phyloP scores from a whole-genome alignment of 2,113 vertebrate species.

The Psittacus erithacus region DNA sequence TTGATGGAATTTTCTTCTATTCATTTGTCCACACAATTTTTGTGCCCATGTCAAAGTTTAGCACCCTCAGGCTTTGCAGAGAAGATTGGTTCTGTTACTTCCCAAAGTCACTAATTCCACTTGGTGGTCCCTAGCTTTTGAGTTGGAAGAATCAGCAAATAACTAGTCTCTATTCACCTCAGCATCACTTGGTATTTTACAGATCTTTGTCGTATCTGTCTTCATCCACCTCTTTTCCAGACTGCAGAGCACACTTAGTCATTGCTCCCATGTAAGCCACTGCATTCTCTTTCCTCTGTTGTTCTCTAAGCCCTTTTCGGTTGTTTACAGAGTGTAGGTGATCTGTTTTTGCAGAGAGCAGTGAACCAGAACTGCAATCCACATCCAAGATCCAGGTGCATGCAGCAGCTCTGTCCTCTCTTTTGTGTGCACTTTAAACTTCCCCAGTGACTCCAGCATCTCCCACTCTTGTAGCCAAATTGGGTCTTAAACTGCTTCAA shows the following conservation, averaged over 20 bases:
- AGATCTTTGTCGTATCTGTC: not conserved
- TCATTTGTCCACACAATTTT: not conserved
- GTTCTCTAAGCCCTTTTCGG: not conserved
- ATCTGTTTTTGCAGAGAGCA: not conserved
- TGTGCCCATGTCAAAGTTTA: not conserved
- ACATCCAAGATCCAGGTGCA: not conserved
- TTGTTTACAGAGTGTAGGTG: not conserved
- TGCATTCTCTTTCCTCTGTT: not conserved
- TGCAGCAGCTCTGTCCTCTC: not conserved
- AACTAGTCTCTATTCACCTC: not conserved
- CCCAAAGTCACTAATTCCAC: not conserved
- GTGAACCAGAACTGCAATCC: not conserved
- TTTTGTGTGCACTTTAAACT: not conserved
- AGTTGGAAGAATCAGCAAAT: not conserved
- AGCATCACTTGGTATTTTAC: not conserved
- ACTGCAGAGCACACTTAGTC: not conserved
- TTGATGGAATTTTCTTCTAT: not conserved
- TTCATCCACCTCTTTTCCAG: not conserved
- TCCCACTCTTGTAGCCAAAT: not conserved
- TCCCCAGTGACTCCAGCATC: not conserved
- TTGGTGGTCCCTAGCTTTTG: not conserved
- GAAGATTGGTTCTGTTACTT: not conserved
- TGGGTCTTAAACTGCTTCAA: not conserved
- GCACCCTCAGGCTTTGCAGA: not conserved
- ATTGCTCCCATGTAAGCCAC: not conserved